A percentile compares a stretch with the other conserved stretches of the same genome.
Conservation (phyloP, 2,797 vertebrate species). For the Urosaurus nigricauda region DNA sequence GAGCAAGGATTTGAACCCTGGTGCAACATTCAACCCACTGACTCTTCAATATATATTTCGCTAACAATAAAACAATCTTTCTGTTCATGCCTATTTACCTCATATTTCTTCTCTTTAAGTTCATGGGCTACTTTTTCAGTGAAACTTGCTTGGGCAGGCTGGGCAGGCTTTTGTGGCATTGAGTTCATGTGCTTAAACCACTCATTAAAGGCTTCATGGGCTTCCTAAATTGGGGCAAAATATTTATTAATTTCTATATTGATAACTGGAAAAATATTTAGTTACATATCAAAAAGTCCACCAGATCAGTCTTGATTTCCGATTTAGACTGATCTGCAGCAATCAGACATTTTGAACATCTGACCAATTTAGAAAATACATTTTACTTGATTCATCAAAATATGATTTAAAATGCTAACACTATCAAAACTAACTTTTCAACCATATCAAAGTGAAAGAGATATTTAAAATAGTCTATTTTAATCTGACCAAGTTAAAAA, state of each 20-base stretch:
- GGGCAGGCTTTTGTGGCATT: slow-evolving; percentile 89
- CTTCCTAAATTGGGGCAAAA: slow-evolving; percentile 80
- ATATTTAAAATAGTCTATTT: neutral
- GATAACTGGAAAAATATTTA: slow-evolving; percentile 29
- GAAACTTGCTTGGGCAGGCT: slow-evolving; percentile 89
- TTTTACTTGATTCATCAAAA: neutral
- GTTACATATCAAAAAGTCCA: slow-evolving; percentile 26
- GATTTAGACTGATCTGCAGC: neutral
- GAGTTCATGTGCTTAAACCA: slow-evolving; percentile 96
- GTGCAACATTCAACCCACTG: no score
- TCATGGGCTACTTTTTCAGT: slow-evolving; percentile 95
- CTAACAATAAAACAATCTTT: neutral
- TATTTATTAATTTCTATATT: slow-evolving; percentile 5
- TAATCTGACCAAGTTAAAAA: neutral
- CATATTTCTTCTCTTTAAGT: slow-evolving; percentile 94
- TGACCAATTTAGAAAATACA: neutral
- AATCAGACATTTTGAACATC: slow-evolving; percentile 3
- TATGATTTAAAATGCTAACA: neutral
- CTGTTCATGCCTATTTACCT: slow-evolving; percentile 79
- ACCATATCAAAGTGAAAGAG: neutral
- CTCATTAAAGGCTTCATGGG: slow-evolving; percentile 93
- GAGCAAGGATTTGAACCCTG: no score
- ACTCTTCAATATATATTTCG: neutral
- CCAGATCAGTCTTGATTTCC: neutral
- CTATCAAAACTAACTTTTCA: neutral